Percentiles rank a stretch among this genome's conserved stretches.
These are phyloP conservation scores for Agrochola litura DNA, from an alignment of 2,888 invertebrate genomes.

Conservation along the genomic window DNA sequence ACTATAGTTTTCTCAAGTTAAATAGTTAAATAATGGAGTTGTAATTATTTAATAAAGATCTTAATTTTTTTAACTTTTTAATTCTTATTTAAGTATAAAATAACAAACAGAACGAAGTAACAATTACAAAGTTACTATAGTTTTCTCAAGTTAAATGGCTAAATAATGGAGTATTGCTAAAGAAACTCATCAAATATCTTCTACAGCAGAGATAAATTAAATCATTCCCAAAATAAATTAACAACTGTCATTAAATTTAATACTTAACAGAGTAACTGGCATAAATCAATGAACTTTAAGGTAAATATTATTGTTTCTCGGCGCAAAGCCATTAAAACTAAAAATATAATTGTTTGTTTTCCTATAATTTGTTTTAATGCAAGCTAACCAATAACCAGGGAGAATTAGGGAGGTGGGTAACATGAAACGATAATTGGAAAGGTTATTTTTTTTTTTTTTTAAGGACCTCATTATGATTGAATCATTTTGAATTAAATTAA, in stretches of 20 bases:
- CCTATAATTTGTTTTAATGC: constrained; percentile 5
- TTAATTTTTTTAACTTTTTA: too few species aligned
- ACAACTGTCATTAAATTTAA: constrained; percentile 36
- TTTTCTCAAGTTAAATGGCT: neutral
- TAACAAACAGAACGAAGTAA: neutral
- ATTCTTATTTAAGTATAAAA: neutral
- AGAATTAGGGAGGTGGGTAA: neutral
- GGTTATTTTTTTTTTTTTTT: too few species aligned
- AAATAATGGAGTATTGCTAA: neutral
- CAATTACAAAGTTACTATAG: neutral
- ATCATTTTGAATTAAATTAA: neutral
- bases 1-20: neutral
- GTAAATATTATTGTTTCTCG: constrained; percentile 58
- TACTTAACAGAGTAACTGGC: constrained; percentile 17
- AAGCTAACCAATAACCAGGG: neutral
- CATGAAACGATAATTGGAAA: neutral
- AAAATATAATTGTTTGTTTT: constrained; percentile 44
- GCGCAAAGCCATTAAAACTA: constrained; percentile 33
- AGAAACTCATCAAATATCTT: neutral
- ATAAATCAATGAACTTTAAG: constrained; percentile 66
- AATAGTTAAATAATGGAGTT: neutral
- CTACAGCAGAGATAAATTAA: neutral
- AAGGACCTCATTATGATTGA: too few species aligned
- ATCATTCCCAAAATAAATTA: constrained; percentile 45
- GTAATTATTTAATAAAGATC: too few species aligned